These are phyloP conservation scores for Calyptomena viridis DNA, from an alignment of 2,113 vertebrate species.

Conservation along the genomic window DNA sequence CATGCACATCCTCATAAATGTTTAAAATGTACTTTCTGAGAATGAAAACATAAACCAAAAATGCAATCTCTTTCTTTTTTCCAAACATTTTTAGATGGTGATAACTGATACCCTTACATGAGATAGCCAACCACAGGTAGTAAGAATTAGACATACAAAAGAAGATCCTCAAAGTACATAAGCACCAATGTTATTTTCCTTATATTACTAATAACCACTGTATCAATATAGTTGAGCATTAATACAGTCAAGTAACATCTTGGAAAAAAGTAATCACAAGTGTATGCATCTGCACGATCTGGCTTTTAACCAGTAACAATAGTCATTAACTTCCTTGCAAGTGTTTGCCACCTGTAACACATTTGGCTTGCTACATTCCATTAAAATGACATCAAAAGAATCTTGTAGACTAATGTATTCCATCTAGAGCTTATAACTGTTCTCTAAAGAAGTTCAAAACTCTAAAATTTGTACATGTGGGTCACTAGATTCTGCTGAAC, in stretches of 20 bases:
- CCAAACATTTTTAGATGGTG: background rate
- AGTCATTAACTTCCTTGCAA: background rate
- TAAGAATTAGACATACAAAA: background rate
- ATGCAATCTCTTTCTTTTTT: background rate
- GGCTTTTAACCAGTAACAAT: background rate
- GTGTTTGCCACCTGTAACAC: background rate
- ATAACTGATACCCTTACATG: background rate
- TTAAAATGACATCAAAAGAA: background rate
- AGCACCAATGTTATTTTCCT: background rate
- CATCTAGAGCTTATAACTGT: background rate
- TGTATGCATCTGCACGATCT: background rate
- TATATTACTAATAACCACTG: background rate
- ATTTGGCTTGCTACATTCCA: background rate
- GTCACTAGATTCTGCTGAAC: background rate
- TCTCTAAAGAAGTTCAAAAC: background rate
- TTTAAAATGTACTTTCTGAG: background rate
- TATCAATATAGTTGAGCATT: background rate
- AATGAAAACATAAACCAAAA: background rate
- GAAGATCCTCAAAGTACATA: background rate
- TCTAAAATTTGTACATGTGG: background rate
- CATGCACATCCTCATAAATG: background rate
- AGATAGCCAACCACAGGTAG: background rate
- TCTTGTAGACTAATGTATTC: background rate
- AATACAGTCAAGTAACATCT: background rate
- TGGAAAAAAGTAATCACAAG: background rate